Conservation (phyloP, 2,113 vertebrate genomes). For the Balaeniceps rex region DNA sequence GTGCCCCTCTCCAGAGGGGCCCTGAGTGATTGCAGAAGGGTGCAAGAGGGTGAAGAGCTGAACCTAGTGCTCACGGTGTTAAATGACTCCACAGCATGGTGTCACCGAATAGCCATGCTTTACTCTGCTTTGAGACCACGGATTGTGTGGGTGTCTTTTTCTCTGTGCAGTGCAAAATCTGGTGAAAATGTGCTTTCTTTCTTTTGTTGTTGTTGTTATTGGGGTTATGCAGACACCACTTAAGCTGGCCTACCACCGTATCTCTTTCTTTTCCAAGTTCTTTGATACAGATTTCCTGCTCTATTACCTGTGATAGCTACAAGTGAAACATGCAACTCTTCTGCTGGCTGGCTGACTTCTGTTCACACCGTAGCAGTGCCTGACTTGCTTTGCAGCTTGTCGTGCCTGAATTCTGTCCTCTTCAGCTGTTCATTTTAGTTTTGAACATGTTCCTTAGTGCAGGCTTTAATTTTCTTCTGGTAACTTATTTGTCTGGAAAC, state of each 20-base stretch:
- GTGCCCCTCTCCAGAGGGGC: neutral
- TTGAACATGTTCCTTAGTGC: neutral
- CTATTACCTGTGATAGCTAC: neutral
- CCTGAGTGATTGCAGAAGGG: neutral
- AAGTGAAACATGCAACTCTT: neutral
- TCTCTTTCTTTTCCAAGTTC: neutral
- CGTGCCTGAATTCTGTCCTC: neutral
- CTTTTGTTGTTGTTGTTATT: neutral
- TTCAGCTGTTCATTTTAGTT: neutral
- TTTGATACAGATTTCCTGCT: neutral
- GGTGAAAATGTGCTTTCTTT: neutral
- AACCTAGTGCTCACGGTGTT: neutral
- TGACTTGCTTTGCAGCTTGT: neutral
- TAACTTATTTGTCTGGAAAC: neutral
- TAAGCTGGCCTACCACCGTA: neutral
- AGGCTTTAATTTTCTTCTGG: neutral
- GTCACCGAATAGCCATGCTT: neutral
- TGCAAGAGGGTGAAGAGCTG: neutral
- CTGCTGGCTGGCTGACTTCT: neutral
- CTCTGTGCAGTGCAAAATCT: neutral
- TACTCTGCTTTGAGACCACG: neutral
- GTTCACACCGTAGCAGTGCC: accelerated
- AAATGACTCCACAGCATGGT: neutral
- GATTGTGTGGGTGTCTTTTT: neutral
- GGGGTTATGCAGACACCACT: neutral